phyloP scores from a whole-genome alignment of 2,888 invertebrate genomes.

The Ophioninae sp. region DNA sequence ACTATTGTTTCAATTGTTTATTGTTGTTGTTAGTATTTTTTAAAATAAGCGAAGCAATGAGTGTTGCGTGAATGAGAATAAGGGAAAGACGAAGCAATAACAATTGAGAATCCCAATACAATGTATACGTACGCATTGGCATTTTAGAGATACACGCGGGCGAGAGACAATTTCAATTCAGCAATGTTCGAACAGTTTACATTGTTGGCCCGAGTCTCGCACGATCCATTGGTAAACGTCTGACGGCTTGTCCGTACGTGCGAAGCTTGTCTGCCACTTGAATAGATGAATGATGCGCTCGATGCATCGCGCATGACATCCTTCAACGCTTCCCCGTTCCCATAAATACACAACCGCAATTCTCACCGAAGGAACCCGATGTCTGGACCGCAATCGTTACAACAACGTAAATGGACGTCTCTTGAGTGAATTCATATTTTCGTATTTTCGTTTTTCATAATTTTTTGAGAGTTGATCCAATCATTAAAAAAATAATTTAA shows the following conservation, averaged over 20 bases:
- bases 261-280: conserved; percentile 3
- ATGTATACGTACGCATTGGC: background rate
- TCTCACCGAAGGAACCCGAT: background rate
- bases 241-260: conserved; percentile 41
- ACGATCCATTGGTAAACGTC: conserved; percentile 24
- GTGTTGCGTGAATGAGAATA: too few relatives aligned
- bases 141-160: background rate
- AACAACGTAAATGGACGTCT: too few relatives aligned
- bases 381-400: background rate
- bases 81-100: background rate
- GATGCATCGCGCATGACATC: conserved; percentile 19
- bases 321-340: background rate
- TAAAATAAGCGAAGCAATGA: too few relatives aligned
- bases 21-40: too few relatives aligned
- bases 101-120: background rate
- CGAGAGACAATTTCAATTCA: conserved; percentile 28
- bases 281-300: conserved; percentile 20
- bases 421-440: background rate
- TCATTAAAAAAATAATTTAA: too few relatives aligned
- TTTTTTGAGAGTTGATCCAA: background rate
- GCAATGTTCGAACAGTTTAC: conserved; percentile 10
- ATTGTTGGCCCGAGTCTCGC: background rate
- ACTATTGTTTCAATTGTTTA: too few relatives aligned
- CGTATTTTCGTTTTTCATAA: background rate
- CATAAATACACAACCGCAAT: background rate